Percentiles rank a stretch among this genome's conserved stretches.
phyloP scores from a whole-genome alignment of 2,888 invertebrate genomes.

The Frankliniella intonsa region DNA sequence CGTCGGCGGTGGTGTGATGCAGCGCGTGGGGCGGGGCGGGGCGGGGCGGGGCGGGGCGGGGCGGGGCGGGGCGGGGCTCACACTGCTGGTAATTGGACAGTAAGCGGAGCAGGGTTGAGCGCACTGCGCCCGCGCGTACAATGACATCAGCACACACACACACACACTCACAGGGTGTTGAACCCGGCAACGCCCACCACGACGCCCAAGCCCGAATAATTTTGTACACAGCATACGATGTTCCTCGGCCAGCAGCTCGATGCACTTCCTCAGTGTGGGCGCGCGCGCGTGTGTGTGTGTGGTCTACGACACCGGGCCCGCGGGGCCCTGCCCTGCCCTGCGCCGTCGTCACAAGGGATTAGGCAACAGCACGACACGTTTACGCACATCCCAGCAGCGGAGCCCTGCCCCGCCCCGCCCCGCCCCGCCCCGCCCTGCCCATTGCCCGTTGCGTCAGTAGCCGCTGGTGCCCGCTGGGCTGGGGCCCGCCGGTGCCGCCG shows the following conservation, averaged over 20 bases:
- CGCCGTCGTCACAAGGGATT: background rate
- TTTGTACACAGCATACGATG: too few relatives aligned
- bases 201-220: too few relatives aligned
- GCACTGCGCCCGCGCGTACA: too few relatives aligned
- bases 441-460: background rate
- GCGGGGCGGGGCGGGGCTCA: background rate
- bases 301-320: too few relatives aligned
- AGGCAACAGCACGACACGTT: constrained; percentile 1
- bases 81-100: background rate
- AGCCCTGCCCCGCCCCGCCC: background rate
- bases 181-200: too few relatives aligned
- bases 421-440: background rate
- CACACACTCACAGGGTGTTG: background rate
- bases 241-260: too few relatives aligned
- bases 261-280: too few relatives aligned
- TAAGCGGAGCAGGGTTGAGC: background rate
- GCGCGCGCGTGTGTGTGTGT: too few relatives aligned
- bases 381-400: background rate
- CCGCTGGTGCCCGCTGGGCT: too few relatives aligned
- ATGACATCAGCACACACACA: background rate
- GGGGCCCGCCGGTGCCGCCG: too few relatives aligned
- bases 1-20: background rate
- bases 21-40: background rate
- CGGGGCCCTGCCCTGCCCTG: background rate
- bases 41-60: background rate